Base-by-base conservation (phyloP, 2,113 vertebrate species). In the Bos indicus region DNA sequence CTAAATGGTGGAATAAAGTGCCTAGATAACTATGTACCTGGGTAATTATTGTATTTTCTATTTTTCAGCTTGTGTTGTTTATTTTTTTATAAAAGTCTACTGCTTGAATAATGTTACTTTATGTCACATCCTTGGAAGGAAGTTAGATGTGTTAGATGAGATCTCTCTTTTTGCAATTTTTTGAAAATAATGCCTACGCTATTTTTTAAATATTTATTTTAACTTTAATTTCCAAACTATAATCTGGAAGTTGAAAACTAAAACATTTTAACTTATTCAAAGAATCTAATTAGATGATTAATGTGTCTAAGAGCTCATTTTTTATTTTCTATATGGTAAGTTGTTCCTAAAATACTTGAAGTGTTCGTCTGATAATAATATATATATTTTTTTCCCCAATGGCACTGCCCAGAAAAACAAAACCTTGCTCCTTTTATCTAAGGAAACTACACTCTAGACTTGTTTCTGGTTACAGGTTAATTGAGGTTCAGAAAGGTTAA, bases 401-500 rank as follows among this genome's bases (percentile, higher is more conserved):
- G 46, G 21, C 7, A 82, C 0, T 64, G n/a, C 48, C 51, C 74
- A 81, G 46, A 26, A 67, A 96, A 92, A 94, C 21, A 88, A 88
- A 95, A 74, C 12, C 71, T 85, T 97, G n/a, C 85, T 88, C 80
- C 25, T 81, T 96, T 86, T 97, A 83, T 56, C 57, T 81, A 77
- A 48, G 64, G 28, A 92, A 11, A 88, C 46, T 90, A 94, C 56
- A 86, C 43, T 92, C 48, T 92, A 97, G 36, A 88, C 25, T 94
- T 88, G 33, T 77, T 16, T 67, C 67, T 6, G 11, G 43, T 91
- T 96, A 85, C 52, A 97, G 85, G 77, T 97, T 97, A 98, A 92
- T 88, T 96, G 93, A 94, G 64, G 82, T 97, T 77, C 30, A 81
- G 74, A 64, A 97, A 97, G 88, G 85, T 97, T 97, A 92, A 97